Conservation (phyloP, 2,888 invertebrate species). For the Rhamphomyia laevipes region DNA sequence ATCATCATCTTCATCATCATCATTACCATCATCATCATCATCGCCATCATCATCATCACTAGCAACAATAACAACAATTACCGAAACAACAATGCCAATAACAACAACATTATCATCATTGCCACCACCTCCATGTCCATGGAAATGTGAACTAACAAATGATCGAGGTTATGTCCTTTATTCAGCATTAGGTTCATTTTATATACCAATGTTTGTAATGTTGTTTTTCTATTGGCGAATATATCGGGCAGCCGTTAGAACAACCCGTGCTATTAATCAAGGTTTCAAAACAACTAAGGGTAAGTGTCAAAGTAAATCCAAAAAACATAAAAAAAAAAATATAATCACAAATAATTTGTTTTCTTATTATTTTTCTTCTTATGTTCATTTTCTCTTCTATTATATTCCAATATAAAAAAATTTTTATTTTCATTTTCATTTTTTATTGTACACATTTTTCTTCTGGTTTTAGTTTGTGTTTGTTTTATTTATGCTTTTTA, state of each 20-base stretch:
- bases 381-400: too few relatives aligned
- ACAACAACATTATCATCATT: conserved; percentile 14
- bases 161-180: conserved; percentile 94
- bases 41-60: conserved; percentile 33
- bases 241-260: conserved; percentile 85
- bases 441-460: too few relatives aligned
- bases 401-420: too few relatives aligned
- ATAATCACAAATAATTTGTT: too few relatives aligned
- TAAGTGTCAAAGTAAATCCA: conserved; percentile 22
- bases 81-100: too few relatives aligned
- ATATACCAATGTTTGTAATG: conserved; percentile 96
- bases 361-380: too few relatives aligned
- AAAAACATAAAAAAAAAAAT: too few relatives aligned
- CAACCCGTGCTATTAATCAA: conserved; percentile 85
- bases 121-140: conserved; percentile 55
- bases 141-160: conserved; percentile 86
- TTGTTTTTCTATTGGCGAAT: conserved; percentile 96
- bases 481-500: too few relatives aligned
- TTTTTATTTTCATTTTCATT: too few relatives aligned
- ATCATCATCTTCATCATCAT: conserved; percentile 36
- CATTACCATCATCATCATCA: conserved; percentile 51
- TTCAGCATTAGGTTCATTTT: conserved; percentile 96
- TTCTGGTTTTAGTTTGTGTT: too few relatives aligned
- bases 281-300: conserved; percentile 81
- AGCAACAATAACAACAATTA: conserved; percentile 32